Conservation (phyloP, 2,113 vertebrate genomes). For the Eurypyga helias region DNA sequence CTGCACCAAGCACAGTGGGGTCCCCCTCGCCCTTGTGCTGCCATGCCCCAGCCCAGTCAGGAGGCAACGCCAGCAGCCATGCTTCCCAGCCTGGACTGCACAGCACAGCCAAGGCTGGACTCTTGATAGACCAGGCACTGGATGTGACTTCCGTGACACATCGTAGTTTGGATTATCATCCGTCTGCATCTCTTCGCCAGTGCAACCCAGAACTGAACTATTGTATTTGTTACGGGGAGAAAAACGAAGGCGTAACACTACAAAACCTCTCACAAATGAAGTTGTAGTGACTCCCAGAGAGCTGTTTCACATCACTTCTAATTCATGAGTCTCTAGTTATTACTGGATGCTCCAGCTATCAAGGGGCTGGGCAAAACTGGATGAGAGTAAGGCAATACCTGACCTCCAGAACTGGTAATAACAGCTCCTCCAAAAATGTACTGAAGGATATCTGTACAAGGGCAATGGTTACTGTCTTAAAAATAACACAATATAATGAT, state of each 20-base stretch:
- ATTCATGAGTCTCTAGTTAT: neutral
- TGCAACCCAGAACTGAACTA: neutral
- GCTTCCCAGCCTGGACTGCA: neutral
- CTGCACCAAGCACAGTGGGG: neutral
- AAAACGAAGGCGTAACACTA: neutral
- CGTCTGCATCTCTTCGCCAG: neutral
- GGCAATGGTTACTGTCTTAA: neutral
- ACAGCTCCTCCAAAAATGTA: neutral
- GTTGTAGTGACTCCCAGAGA: neutral
- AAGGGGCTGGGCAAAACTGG: neutral
- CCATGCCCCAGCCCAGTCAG: fast-evolving
- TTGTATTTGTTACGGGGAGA: neutral
- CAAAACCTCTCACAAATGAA: neutral
- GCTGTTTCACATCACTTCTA: neutral
- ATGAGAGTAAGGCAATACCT: neutral
- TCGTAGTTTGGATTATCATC: neutral
- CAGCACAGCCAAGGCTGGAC: fast-evolving
- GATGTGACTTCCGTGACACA: fast-evolving
- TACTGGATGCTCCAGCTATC: neutral
- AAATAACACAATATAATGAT: neutral
- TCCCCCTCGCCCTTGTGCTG: neutral
- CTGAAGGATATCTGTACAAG: neutral
- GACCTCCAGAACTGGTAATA: neutral
- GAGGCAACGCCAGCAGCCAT: neutral
- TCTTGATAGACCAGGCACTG: neutral